These are phyloP conservation scores for Charanyca ferruginea DNA, from an alignment of 2,888 invertebrate genomes.

Conservation along the genomic window DNA sequence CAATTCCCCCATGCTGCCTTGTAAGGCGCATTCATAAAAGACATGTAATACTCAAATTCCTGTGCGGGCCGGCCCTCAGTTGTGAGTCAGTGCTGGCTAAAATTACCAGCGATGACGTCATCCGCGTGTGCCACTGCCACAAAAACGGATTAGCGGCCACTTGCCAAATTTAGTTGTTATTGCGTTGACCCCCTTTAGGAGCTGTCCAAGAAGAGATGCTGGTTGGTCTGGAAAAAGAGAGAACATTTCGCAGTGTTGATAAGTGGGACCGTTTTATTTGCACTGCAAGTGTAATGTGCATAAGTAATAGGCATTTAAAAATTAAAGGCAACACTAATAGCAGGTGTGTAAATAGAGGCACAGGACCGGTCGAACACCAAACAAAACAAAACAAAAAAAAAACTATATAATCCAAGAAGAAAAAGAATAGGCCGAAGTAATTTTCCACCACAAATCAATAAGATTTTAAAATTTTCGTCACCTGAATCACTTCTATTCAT, in stretches of 20 bases:
- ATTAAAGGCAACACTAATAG: slow-evolving; percentile 5
- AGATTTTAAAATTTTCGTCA: background rate
- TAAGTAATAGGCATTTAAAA: background rate
- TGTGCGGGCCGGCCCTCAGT: slow-evolving; percentile 59
- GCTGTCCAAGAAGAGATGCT: slow-evolving; percentile 21
- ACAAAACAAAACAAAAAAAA: no score
- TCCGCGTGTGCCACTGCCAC: slow-evolving; percentile 64
- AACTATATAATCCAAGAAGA: no score
- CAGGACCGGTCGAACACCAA: no score
- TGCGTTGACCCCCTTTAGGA: slow-evolving; percentile 65
- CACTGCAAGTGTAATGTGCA: slow-evolving; percentile 4
- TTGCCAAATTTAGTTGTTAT: slow-evolving; percentile 74
- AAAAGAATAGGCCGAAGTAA: no score
- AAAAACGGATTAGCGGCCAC: slow-evolving; percentile 63
- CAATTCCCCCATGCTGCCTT: slow-evolving; percentile 39
- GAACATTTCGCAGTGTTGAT: background rate
- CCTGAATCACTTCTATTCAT: background rate
- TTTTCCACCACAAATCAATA: slow-evolving; percentile 12
- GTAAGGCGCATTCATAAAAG: slow-evolving; percentile 61
- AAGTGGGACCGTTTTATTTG: background rate
- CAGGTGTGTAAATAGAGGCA: background rate
- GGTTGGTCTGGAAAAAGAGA: slow-evolving; percentile 5
- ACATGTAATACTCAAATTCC: slow-evolving; percentile 62
- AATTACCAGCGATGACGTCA: slow-evolving; percentile 68
- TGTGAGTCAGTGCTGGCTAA: slow-evolving; percentile 63